Percentiles rank a stretch among this genome's conserved stretches.
These are phyloP conservation scores for Gopherus flavomarginatus DNA, from an alignment of 2,113 vertebrate genomes.

Conservation along the genomic window DNA sequence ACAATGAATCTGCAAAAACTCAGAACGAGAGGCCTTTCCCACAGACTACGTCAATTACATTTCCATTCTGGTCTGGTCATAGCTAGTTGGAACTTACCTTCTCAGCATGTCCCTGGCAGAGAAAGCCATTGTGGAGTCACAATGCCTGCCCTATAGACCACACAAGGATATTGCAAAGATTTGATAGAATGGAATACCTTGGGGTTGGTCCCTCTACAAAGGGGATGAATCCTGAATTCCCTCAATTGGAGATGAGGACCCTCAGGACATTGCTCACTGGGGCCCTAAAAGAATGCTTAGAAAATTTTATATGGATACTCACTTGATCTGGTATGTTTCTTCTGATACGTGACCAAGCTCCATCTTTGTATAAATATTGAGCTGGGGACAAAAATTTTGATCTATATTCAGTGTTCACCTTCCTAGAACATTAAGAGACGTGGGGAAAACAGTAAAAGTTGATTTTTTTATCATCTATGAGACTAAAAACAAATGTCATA, in stretches of 20 bases:
- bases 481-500: not conserved
- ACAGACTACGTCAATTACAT: not conserved
- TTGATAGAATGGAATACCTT: not conserved
- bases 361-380: slow-evolving; percentile 85
- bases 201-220: not conserved
- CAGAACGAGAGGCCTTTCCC: not conserved
- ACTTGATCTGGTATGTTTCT: slow-evolving; percentile 75
- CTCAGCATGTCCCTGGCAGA: not conserved
- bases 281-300: not conserved
- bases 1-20: not conserved
- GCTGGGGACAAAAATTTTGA: slow-evolving; percentile 88
- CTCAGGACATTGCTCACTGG: not conserved
- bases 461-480: not conserved
- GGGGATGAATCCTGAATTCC: not conserved
- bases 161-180: not conserved
- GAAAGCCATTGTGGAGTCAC: slow-evolving; percentile 1
- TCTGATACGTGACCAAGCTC: slow-evolving; percentile 79
- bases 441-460: slow-evolving; percentile 7
- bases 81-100: not conserved
- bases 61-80: not conserved
- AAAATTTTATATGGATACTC: slow-evolving; percentile 40
- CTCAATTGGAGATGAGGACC: not conserved
- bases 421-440: slow-evolving; percentile 72
- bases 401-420: slow-evolving; percentile 87
- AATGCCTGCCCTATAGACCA: not conserved